Percentiles rank a stretch among this genome's conserved stretches.
Conservation (phyloP, 1,140 invertebrate species). For the Cherax destructor region DNA sequence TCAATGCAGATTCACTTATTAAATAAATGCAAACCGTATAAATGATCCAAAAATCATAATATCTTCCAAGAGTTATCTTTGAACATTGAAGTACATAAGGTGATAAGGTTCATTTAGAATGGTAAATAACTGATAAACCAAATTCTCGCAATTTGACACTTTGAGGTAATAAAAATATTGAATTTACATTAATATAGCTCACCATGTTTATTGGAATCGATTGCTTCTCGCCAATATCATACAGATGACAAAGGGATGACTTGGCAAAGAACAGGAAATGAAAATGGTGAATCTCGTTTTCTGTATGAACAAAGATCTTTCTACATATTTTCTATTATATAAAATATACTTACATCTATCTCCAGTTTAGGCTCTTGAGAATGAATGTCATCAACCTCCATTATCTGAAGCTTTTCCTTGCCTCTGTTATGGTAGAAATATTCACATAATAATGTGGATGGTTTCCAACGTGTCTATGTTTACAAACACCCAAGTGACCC, state of each 20-base stretch:
- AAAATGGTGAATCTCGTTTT: slow-evolving; percentile 38
- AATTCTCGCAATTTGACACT: no score
- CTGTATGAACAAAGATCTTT: slow-evolving; percentile 47
- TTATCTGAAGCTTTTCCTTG: slow-evolving; percentile 5
- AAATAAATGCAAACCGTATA: no score
- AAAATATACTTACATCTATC: slow-evolving; percentile 18
- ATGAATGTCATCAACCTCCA: slow-evolving; percentile 55
- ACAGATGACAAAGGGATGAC: slow-evolving; percentile 4
- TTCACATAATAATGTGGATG: slow-evolving; percentile 57
- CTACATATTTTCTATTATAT: background rate
- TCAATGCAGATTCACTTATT: no score
- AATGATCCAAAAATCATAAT: no score
- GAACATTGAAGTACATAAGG: no score
- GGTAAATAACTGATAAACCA: no score
- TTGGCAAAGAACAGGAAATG: slow-evolving; percentile 33
- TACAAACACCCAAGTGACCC: slow-evolving; percentile 58
- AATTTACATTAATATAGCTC: background rate
- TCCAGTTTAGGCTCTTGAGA: slow-evolving; percentile 35
- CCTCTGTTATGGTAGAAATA: background rate
- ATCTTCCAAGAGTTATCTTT: no score
- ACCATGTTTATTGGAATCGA: background rate
- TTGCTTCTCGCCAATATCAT: background rate
- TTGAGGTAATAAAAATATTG: no score
- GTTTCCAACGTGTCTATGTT: slow-evolving; percentile 65
- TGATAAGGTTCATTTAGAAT: no score